Conservation (phyloP, 2,113 vertebrate species). For the Calidris pugnax region DNA sequence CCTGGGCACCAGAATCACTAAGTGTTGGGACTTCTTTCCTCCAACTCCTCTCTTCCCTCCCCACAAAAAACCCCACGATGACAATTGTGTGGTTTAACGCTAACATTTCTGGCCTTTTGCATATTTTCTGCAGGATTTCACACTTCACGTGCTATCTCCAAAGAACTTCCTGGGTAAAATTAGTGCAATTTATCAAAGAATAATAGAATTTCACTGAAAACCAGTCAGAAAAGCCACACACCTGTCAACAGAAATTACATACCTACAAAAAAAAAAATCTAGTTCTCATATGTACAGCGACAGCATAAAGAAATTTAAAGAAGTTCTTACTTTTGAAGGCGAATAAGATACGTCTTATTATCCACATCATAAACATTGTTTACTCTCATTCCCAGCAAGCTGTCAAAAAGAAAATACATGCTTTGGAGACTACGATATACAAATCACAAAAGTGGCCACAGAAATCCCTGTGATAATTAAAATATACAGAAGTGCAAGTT, state of each 20-base stretch:
- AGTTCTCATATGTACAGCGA: background rate
- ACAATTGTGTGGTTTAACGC: background rate
- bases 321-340: slow-evolving; percentile 91
- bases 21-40: background rate
- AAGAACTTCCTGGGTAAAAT: background rate
- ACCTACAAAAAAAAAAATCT: background rate
- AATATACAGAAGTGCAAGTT: background rate
- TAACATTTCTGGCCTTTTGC: background rate
- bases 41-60: background rate
- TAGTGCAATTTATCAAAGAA: background rate
- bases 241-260: background rate
- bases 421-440: background rate
- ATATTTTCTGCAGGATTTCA: background rate
- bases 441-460: background rate
- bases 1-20: background rate
- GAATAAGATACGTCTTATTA: slow-evolving; percentile 96
- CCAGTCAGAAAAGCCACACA: background rate
- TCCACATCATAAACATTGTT: slow-evolving; percentile 98
- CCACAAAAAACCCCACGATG: background rate
- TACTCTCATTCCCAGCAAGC: slow-evolving; percentile 95
- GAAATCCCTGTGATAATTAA: background rate
- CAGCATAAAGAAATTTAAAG: background rate
- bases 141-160: too few relatives aligned
- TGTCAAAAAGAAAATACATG: slow-evolving; percentile 56
- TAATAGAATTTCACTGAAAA: background rate